Base-by-base conservation (phyloP, 2,888 invertebrate species). In the Leptinotarsa tumamoca region DNA sequence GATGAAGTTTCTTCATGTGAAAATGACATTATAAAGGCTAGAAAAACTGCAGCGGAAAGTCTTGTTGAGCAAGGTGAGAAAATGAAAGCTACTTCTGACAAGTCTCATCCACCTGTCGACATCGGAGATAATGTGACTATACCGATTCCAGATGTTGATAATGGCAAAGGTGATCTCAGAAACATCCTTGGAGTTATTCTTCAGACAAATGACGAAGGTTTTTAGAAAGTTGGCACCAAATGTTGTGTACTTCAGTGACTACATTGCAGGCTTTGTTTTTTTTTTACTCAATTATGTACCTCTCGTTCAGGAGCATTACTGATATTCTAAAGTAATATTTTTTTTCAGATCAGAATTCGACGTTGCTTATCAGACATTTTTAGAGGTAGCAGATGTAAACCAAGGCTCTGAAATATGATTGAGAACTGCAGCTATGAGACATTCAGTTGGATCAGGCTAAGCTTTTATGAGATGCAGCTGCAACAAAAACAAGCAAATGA, bases 151-250 rank as follows among this genome's bases (percentile, higher is more conserved):
- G 67, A 67, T 67, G 67, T 67, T 27, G 67, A 67, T 15, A 23
- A 23, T 1, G 23, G 23, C 23, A 81, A 79, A 80, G 75, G 71
- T 73, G 78, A 80, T 72, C 78, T 81, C 43, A 75, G 78, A 71
- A n/a, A n/a, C n/a, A n/a, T n/a, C n/a, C n/a, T n/a, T n/a, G 82
- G 73, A 79, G 79, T 82, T 50, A 76, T 82, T 67, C 76, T 80
- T 73, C 69, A 80, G 73, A 75, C 54, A 76, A 74, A 71, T 73
- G 76, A 81, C 54, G 76, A 80, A 14, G 74, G 75, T 72, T 72
- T 81, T 61, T 75, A 81, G 67, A 80, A 81, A 68, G 67, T 81
- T 56, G 78, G 80, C 27, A 80, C 80, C 63, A 80, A 80, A 71
- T 67, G 80, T 77, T 78, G 78, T 49, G n/a, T 67, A 23, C 61